phyloP scores from a whole-genome alignment of 1,140 invertebrate genomes.

The Plutomurus gul region DNA sequence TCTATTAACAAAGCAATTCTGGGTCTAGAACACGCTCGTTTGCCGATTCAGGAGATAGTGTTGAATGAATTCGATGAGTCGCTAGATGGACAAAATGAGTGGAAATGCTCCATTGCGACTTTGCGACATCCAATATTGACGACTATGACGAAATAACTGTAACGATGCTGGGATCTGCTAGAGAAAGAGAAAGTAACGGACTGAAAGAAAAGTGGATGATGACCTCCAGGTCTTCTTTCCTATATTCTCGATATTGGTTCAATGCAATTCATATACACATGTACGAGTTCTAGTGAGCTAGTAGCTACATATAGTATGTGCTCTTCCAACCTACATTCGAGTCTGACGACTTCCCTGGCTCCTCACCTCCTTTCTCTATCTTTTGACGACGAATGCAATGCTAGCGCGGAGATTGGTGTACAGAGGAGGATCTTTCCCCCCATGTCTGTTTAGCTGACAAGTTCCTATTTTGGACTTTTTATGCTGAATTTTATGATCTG shows the following conservation, averaged over 20 bases:
- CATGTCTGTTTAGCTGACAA: neutral
- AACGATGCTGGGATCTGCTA: neutral
- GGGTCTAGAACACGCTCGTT: neutral
- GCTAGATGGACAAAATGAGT: conserved; percentile 14
- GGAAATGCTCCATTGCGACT: conserved; percentile 11
- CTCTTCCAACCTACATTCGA: neutral
- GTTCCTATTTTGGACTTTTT: conserved; percentile 4
- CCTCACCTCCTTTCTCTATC: conserved; percentile 8
- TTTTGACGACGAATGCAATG: no score
- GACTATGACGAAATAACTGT: conserved; percentile 9
- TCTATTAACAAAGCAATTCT: conserved; percentile 28
- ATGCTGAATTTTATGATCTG: conserved; percentile 5
- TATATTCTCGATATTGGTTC: no score
- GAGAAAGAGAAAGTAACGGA: conserved; percentile 6
- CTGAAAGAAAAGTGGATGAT: conserved; percentile 21
- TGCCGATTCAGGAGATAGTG: neutral
- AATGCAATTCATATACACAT: no score
- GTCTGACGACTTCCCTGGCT: neutral
- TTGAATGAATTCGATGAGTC: conserved; percentile 21
- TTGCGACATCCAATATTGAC: conserved; percentile 22
- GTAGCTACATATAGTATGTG: no score
- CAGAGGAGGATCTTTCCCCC: neutral
- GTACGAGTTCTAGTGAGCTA: no score
- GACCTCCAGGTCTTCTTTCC: neutral
- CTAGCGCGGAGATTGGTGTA: neutral